Evolutionary conservation across 2,797 vertebrate genomes (phyloP), one percentile per base, ranked within the genome.

Genomic region (Cyprinella venusta): DNA sequence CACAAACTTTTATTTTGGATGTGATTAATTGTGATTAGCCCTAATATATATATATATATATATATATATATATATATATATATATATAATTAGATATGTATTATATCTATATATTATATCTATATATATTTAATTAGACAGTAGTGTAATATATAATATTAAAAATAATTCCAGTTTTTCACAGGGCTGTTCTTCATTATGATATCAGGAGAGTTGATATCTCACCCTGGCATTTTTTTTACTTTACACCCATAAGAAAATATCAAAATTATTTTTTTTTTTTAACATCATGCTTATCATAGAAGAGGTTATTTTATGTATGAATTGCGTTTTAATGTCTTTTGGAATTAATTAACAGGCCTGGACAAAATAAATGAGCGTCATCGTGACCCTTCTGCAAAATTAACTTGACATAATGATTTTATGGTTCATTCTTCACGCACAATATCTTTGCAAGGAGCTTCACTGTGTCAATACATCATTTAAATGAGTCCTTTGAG

Each of bases 351-450:
- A 78, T 33, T 9, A 78, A 78, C 6, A 5, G 59, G 42, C 26
- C 26, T 65, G 76, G 42, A 33, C 59, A 48, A 64, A 33, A 78
- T 64, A 33, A 65, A 65, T 26, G 42, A 26, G 13, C n/a, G 0
- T 45, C 8, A 45, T 16, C 61, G 50, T 65, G 76, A 78, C 76
- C 59, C 59, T 45, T 30, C 56, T 1, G 26, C 19, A 68, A 24
- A 45, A 67, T 79, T 52, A 68, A 50, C 54, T 68, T 79, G 30
- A 79, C 42, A 26, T 78, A 65, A 67, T 79, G 63, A 24, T 38
- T 59, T 76, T 40, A 56, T 42, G 21, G 5, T 42, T 76, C 30
- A 54, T 68, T 68, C 3, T 79, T 79, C 61, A 65, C 67, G 15
- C 12, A n/a, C n/a, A 65, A 52, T 65, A 52, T 26, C 45, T 42